Evolutionary conservation across 2,113 vertebrate genomes (phyloP), one percentile per base, ranked within the genome.

Genomic region (Ivindomyrus marchei): DNA sequence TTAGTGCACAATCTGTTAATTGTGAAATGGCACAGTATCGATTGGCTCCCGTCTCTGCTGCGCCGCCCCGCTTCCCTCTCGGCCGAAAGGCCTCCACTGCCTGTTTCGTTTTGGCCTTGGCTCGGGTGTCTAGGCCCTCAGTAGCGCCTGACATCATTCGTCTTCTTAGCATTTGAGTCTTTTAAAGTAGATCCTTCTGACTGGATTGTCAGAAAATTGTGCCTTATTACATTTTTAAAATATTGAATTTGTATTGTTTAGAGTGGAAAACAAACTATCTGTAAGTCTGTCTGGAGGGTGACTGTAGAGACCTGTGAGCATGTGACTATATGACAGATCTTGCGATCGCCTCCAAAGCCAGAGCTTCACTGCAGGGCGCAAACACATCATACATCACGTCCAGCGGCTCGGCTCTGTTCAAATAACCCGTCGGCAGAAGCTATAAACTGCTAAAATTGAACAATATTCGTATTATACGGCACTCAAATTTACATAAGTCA

Each of bases 1-100:
- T 97, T 96, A 95, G 93, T 95, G 94, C 95, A 95, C 94, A 94
- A 97, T 96, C 93, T 96, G 97, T 97, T 97, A 97, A 98, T 97
- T 97, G 96, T 95, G 96, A 97, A 97, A 97, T 97, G 95, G 95
- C 96, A 96, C 93, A 93, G 93, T 97, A 98, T 98, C 94, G 97
- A 98, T 98, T 96, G 95, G 87, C 92, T 91, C 94, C 94, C 91
- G 90, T 93, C 92, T 94, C 92, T 90, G 92, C 92, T 94, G 94
- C 93, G 85, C 77, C 89, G 89, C 90, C 80, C 90, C 56, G 90
- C 89, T 93, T 36, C 1, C 49, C 31, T 45, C 42, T 77, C 5
- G 3, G 2, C 53, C 53, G 7, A 87, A 52, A 52, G 10, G 45
- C 36, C n/a, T 6, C 49, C 27, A n/a, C n/a, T 2, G 46, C 21